phyloP scores from a whole-genome alignment of 2,113 vertebrate genomes.

The Myodes glareolus region DNA sequence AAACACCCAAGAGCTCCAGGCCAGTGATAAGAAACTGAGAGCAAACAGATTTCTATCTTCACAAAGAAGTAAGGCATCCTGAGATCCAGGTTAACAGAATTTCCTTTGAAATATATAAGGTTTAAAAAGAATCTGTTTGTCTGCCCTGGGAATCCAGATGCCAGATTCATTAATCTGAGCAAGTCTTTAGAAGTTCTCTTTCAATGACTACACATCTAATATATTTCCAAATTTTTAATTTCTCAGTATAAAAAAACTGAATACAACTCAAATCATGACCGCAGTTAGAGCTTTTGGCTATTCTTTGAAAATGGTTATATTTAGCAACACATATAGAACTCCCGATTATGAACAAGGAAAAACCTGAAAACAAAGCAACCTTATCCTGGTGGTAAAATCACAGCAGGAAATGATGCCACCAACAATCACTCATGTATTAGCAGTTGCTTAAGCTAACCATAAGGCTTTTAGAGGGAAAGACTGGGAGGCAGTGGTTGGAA shows the following conservation, averaged over 20 bases:
- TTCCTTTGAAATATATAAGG: background rate
- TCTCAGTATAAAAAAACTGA: background rate
- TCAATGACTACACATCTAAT: background rate
- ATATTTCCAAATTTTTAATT: background rate
- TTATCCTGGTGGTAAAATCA: conserved; percentile 81
- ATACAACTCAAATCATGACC: background rate
- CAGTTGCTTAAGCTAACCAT: conserved; percentile 84
- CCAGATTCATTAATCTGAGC: background rate
- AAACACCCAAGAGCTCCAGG: background rate
- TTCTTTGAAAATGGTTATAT: background rate
- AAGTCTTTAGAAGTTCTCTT: background rate
- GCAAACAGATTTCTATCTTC: background rate
- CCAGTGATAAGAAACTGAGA: background rate
- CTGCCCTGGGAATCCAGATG: too few species aligned
- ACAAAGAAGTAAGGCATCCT: background rate
- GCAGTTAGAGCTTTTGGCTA: background rate
- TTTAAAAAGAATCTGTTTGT: background rate
- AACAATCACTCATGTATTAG: conserved; percentile 81
- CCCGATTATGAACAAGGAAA: conserved; percentile 62
- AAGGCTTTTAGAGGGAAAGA: conserved; percentile 77
- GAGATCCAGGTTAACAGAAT: rapidly evolving
- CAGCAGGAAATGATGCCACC: conserved; percentile 84
- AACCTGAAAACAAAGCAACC: conserved; percentile 60
- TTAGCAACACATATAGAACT: background rate
- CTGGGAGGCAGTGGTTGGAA: conserved; percentile 78